Percentiles rank a stretch among this genome's conserved stretches.
phyloP scores from a whole-genome alignment of 2,888 invertebrate genomes.

The Himalopsyche tibetana region DNA sequence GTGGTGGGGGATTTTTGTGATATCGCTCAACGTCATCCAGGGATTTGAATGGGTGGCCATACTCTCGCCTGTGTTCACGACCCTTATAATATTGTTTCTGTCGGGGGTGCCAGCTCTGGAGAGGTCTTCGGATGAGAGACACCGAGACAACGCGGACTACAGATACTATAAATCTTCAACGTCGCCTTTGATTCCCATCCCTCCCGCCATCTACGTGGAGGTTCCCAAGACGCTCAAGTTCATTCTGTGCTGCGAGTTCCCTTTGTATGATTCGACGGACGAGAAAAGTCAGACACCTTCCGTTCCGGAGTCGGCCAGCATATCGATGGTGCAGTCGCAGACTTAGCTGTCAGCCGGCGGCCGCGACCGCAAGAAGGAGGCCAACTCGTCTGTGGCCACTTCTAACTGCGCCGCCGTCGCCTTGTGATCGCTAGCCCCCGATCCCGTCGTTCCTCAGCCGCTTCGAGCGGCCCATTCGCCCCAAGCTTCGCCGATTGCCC shows the following conservation, averaged over 20 bases:
- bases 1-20: conserved; percentile 96
- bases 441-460: conserved; percentile 13
- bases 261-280: conserved; percentile 88
- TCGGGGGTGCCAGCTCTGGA: conserved; percentile 94
- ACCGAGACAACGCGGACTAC: conserved; percentile 90
- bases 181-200: conserved; percentile 92
- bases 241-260: conserved; percentile 91
- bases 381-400: conserved; percentile 69
- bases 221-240: conserved; percentile 90
- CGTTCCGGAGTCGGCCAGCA: conserved; percentile 83
- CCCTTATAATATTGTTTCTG: conserved; percentile 90
- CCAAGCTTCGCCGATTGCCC: neutral
- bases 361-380: conserved; percentile 66
- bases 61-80: conserved; percentile 91
- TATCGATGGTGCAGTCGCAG: conserved; percentile 82
- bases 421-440: conserved; percentile 74
- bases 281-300: conserved; percentile 80
- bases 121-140: conserved; percentile 91
- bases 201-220: conserved; percentile 90
- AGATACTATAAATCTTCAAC: conserved; percentile 92
- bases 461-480: neutral
- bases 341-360: conserved; percentile 82
- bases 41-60: conserved; percentile 92
- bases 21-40: conserved; percentile 90
- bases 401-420: conserved; percentile 69